Evolutionary conservation across 2,888 invertebrate genomes (phyloP), one percentile per base, ranked within the genome.

Genomic region (Baccha elongata): DNA sequence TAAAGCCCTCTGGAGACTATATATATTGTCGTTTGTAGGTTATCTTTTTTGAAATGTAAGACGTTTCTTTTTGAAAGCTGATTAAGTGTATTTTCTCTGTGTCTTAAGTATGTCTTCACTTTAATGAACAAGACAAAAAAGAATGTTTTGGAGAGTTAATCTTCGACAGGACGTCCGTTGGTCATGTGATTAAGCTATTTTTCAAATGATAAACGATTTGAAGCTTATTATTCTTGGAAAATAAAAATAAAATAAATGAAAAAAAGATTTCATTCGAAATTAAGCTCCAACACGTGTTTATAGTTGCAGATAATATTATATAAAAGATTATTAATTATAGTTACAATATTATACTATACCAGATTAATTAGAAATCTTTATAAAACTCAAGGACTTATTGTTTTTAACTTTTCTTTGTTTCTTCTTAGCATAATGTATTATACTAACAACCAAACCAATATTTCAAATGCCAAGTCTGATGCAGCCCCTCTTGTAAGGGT

Each of bases 31-130:
- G 42, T 60, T n/a, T 29, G 37, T 17, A 13, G 19, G 40, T 44
- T 55, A 55, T 58, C 58, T 23, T 60, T 32, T 32, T 71, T 60
- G 11, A 23, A 15, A 32, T 40, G 73, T 53, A 69, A 46, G 58
- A 58, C 6, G 52, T 78, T 72, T 68, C 46, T 50, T 37, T 67
- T 46, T 46, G 6, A 83, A 78, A 83, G 78, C 76, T 83, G 72
- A 83, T 76, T 78, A 78, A 68, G 62, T 73, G 60, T 60, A 44
- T 68, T 78, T 65, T 40, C n/a, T 46, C 35, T 32, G 23, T 69
- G 68, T 72, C 60, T 69, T 64, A 29, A 55, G 40, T 23, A 55
- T 8, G 50, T 72, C 23, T 19, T 19, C 15, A 23, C 32, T 42
- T 37, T 42, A 55, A 42, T 68, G 55, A 55, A n/a, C n/a, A n/a